Evolutionary conservation across 2,888 invertebrate species (phyloP).

Genomic region (Chorisops tibialis): DNA sequence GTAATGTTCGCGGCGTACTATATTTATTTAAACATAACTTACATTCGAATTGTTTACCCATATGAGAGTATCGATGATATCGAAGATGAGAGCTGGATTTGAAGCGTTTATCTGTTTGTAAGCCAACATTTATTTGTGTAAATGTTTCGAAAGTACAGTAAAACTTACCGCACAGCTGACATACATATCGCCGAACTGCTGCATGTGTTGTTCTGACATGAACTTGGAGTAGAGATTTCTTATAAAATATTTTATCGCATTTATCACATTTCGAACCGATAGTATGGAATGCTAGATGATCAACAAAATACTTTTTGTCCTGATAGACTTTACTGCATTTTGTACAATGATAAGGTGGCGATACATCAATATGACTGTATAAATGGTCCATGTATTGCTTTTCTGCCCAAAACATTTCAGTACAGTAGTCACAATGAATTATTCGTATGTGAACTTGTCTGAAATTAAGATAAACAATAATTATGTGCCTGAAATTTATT

Average conservation of each 20-base stretch:
- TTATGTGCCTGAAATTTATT: too few species aligned
- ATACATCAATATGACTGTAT: neutral
- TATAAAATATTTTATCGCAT: conserved; percentile 5
- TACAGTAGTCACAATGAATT: neutral
- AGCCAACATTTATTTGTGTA: neutral
- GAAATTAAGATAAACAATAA: too few species aligned
- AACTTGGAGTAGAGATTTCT: neutral
- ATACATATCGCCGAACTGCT: conserved; percentile 40
- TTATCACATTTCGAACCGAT: conserved; percentile 5
- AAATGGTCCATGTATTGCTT: neutral
- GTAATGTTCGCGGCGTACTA: conserved; percentile 40
- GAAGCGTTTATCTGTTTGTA: conserved; percentile 38
- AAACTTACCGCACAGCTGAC: conserved; percentile 40
- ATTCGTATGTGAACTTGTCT: conserved; percentile 1
- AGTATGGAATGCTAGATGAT: neutral
- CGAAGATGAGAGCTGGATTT: conserved; percentile 40
- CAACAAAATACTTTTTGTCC: conserved; percentile 3
- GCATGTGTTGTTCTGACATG: neutral
- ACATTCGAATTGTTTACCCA: conserved; percentile 39
- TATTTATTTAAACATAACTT: conserved; percentile 40
- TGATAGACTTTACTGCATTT: neutral
- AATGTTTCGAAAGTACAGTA: neutral
- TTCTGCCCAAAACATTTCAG: conserved; percentile 1
- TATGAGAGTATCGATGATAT: conserved; percentile 41
- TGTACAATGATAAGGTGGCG: neutral